Evolutionary conservation across 2,888 invertebrate species (phyloP).

Genomic region (Dermolepida albohirtum): DNA sequence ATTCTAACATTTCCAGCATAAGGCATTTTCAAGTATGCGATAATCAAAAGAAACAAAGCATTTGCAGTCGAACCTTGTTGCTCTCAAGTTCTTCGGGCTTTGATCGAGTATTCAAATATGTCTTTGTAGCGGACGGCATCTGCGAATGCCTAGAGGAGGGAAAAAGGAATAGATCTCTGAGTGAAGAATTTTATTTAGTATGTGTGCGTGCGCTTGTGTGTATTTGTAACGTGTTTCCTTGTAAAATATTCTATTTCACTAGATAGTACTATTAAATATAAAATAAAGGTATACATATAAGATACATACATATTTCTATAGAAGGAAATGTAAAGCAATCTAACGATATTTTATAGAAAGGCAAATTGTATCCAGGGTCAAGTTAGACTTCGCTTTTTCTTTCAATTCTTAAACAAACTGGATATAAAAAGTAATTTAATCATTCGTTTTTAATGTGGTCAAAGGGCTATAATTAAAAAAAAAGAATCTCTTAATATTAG

Average conservation of each 20-base stretch:
- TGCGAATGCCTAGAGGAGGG: conserved; percentile 46
- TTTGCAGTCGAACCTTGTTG: conserved; percentile 56
- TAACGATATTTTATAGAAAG: no score
- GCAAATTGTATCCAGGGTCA: no score
- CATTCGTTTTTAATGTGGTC: no score
- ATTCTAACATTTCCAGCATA: conserved; percentile 55
- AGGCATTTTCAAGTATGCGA: conserved; percentile 55
- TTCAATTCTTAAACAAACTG: no score
- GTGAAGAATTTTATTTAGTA: conserved; percentile 49
- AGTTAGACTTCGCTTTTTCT: no score
- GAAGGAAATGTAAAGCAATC: conserved; percentile 1
- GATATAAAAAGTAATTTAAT: no score
- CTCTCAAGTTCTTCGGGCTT: conserved; percentile 53
- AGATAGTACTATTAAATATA: background rate
- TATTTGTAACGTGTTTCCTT: conserved; percentile 37
- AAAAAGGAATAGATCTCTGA: conserved; percentile 37
- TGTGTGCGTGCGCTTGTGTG: background rate
- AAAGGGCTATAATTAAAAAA: no score
- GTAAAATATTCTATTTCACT: conserved; percentile 23
- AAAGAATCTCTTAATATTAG: no score
- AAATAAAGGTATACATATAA: background rate
- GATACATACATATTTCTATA: conserved; percentile 32
- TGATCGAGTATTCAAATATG: conserved; percentile 60
- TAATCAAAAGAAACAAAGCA: conserved; percentile 61
- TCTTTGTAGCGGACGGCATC: conserved; percentile 57